Conservation (phyloP, 2,888 invertebrate species). For the Phoenoteleia sp. region DNA sequence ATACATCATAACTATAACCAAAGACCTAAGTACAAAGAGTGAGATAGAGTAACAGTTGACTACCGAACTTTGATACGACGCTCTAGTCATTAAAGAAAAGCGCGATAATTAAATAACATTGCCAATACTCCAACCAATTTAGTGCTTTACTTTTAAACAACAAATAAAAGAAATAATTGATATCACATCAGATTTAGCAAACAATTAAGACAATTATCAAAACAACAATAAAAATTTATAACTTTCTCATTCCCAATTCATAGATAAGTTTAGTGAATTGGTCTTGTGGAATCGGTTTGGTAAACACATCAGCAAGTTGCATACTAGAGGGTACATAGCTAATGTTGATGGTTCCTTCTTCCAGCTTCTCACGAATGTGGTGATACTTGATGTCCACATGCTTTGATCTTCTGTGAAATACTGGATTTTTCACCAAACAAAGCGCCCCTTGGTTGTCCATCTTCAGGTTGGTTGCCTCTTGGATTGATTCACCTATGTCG, state of each 20-base stretch:
- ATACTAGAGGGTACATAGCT: not conserved
- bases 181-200: too few species aligned
- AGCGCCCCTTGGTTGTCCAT: slow-evolving; percentile 42
- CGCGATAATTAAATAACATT: not conserved
- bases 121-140: not conserved
- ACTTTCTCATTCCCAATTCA: slow-evolving; percentile 6
- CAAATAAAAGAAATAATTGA: too few species aligned
- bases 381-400: slow-evolving; percentile 50
- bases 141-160: not conserved
- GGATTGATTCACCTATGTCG: slow-evolving; percentile 11
- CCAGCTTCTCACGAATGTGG: slow-evolving; percentile 37
- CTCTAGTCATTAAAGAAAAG: too few species aligned
- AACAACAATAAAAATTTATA: not conserved
- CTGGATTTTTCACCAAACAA: slow-evolving; percentile 34
- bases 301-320: slow-evolving; percentile 28
- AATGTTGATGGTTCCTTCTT: slow-evolving; percentile 1
- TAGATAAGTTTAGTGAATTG: slow-evolving; percentile 4
- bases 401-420: slow-evolving; percentile 38
- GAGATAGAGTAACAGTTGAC: too few species aligned
- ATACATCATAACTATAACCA: too few species aligned
- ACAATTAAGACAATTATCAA: not conserved
- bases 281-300: slow-evolving; percentile 23
- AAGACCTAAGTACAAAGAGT: too few species aligned
- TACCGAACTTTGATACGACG: too few species aligned
- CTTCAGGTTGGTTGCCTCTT: not conserved